Evolutionary conservation across 2,113 vertebrate species (phyloP).

Genomic region (Tylochromis polylepis): DNA sequence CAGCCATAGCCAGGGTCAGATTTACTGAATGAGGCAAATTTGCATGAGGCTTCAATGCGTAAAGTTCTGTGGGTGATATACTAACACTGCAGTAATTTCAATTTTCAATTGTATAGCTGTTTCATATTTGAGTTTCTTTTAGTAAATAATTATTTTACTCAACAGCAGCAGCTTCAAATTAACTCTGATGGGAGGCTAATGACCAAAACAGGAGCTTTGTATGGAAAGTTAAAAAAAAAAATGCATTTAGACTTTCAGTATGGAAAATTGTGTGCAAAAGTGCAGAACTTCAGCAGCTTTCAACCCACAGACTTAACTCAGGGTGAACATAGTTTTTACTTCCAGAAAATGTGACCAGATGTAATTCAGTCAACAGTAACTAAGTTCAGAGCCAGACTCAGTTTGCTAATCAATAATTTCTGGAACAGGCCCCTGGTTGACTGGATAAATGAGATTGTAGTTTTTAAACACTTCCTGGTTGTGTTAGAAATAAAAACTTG

Average conservation of each 20-base stretch:
- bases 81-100: neutral
- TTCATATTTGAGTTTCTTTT: neutral
- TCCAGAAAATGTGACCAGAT: neutral
- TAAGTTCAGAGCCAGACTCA: neutral
- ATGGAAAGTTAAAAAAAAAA: neutral
- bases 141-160: neutral
- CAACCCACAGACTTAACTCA: neutral
- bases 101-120: accelerated
- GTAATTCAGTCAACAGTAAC: neutral
- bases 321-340: neutral
- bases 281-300: neutral
- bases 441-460: neutral
- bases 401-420: neutral
- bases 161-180: neutral
- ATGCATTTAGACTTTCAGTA: too few species aligned
- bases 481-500: neutral
- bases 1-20: neutral
- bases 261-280: neutral
- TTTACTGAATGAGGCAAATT: neutral
- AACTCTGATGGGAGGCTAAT: neutral
- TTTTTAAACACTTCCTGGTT: neutral
- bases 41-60: neutral
- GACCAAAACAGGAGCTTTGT: neutral
- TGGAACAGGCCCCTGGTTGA: neutral
- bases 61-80: neutral